Conservation (phyloP, 2,797 vertebrate species). For the Acanthurus lineatus region DNA sequence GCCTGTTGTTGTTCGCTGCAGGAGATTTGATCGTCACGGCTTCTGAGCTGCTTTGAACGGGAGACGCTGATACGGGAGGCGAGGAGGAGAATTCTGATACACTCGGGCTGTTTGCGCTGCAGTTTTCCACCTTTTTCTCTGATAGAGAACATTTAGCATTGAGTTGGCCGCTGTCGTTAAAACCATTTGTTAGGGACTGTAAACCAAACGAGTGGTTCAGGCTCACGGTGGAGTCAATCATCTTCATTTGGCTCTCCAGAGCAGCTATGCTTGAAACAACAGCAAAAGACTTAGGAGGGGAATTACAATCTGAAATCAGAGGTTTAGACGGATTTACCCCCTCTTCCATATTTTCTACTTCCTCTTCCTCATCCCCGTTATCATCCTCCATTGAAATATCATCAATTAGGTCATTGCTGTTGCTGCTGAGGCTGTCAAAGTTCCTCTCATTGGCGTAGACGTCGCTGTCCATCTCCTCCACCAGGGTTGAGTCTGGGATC, state of each 20-base stretch:
- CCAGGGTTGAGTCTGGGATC: slow-evolving; percentile 88
- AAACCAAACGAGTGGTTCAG: slow-evolving; percentile 85
- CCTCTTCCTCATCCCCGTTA: slow-evolving; percentile 76
- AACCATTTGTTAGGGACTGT: slow-evolving; percentile 87
- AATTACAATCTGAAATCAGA: slow-evolving; percentile 84
- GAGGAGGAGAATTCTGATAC: slow-evolving; percentile 89
- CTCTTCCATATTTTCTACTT: slow-evolving; percentile 81
- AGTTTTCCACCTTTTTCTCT: slow-evolving; percentile 87
- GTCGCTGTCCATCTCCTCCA: slow-evolving; percentile 88
- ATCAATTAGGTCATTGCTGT: slow-evolving; percentile 89
- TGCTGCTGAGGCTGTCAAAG: slow-evolving; percentile 89
- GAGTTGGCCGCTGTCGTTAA: slow-evolving; percentile 87
- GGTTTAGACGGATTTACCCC: slow-evolving; percentile 80
- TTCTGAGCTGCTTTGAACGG: slow-evolving; percentile 86
- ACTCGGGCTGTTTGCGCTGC: slow-evolving; percentile 86
- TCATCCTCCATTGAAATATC: slow-evolving; percentile 93
- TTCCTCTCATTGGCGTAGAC: slow-evolving; percentile 87
- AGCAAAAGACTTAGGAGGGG: slow-evolving; percentile 82
- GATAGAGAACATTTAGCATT: slow-evolving; percentile 86
- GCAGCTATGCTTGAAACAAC: slow-evolving; percentile 90
- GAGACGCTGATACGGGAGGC: slow-evolving; percentile 84
- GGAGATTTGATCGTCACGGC: slow-evolving; percentile 87
- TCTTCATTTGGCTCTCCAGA: slow-evolving; percentile 94
- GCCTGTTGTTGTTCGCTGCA: slow-evolving; percentile 79
- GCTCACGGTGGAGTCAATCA: slow-evolving; percentile 89